Base-by-base conservation (phyloP, 2,888 invertebrate genomes). In the Diaperis boleti region DNA sequence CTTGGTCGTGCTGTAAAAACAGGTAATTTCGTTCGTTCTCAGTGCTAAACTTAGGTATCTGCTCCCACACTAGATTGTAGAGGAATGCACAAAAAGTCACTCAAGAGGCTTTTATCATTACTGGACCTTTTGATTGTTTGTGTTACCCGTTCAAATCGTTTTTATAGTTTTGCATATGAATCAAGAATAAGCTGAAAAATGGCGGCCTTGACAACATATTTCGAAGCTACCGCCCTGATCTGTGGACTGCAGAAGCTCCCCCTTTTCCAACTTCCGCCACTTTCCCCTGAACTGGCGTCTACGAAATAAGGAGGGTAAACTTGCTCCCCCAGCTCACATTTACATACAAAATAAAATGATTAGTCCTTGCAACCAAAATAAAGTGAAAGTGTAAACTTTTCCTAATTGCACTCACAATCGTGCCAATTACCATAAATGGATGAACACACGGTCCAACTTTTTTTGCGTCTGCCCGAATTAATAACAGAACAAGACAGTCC, bases 1-100 rank as follows among this genome's bases (percentile, higher is more conserved):
- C 29, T 55, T 52, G 14, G 22, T 10, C 18, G 29, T 15, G 47
- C n/a, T 15, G 22, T 22, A 39, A 39, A 39, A 54, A 22, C 54
- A 10, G 49, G 54, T 41, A 39, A 41, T 54, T 54, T 54, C 54
- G 39, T 54, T 15, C 29, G 35, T n/a, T 39, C 50, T 37, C 50
- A 29, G 13, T 6, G n/a, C 13, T 45, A 49, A 31, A 49, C 33
- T 33, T 18, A 49, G 35, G 35, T 50, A 54, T 54, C 54, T 41
- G 54, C 41, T 54, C 41, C 54, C 49, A 50, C 49, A 50, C 15
- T n/a, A n/a, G 13, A 11, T 17, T 4, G 1, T 15, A 17, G 33
- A n/a, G 10, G 3, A 33, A 7, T 33, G n/a, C n/a, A n/a, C n/a
- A n/a, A n/a, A n/a, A n/a, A n/a, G n/a, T n/a, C n/a, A n/a, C n/a